Evolutionary conservation across 2,888 invertebrate genomes (phyloP), one percentile per base, ranked within the genome.

Genomic region (Amiota communis): DNA sequence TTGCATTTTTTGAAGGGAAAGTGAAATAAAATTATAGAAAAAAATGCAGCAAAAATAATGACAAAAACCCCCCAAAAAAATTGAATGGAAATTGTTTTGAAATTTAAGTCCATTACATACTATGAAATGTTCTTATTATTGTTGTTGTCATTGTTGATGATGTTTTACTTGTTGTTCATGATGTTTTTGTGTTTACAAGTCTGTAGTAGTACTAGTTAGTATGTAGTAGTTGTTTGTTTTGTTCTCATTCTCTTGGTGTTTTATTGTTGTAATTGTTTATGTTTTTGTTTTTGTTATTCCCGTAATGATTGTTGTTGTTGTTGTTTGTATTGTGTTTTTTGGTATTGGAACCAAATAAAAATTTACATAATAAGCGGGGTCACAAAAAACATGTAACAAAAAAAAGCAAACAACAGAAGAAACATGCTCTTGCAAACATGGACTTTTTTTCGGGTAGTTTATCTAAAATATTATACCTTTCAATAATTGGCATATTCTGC

Each of bases 21-120:
- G 59, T 17, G 20, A 11, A 59, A 20, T 9, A 17, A 59, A 59
- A 59, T 20, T 20, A 20, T 20, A 15, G 4, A 59, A 15, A 9
- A 59, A 17, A 59, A 17, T 15, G 20, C 20, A 11, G 11, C 17
- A 15, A 59, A 59, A 36, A 36, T 36, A 53, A 53, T 53, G 10
- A 46, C n/a, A 51, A 69, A 69, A 63, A 51, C 13, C 15, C 57
- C 64, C 23, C 36, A 20, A 72, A 49, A 67, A 49, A 23, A 23
- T 23, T 57, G 20, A 67, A 67, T 67, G 11, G 23, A 67, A 72
- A 68, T 71, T 73, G 76, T 76, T 80, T 76, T 47, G 36, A 74
- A 61, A 74, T 73, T 74, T 75, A 79, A 80, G 79, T 79, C 74
- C 81, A 80, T 79, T 80, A 80, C 23, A 68, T 6, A n/a, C n/a